phyloP scores from a whole-genome alignment of 2,888 invertebrate genomes.

The Sinhomidia bicolor region DNA sequence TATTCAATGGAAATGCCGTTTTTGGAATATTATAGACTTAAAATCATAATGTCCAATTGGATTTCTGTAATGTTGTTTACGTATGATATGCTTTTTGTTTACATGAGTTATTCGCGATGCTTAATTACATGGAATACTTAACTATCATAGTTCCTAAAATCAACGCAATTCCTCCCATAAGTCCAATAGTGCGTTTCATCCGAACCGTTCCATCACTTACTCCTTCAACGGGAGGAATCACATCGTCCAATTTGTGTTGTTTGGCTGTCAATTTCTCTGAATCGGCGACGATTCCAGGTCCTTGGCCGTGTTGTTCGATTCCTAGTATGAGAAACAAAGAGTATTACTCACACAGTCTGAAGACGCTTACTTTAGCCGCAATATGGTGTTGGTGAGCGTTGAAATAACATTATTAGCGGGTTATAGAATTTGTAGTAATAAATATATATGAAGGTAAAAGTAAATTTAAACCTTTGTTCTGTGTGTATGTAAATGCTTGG shows the following conservation, averaged over 20 bases:
- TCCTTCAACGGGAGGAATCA: background rate
- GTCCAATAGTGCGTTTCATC: conserved; percentile 97
- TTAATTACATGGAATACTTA: conserved; percentile 83
- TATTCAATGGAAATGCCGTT: background rate
- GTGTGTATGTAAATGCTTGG: background rate
- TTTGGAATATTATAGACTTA: background rate
- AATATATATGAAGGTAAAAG: background rate
- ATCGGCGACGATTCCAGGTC: conserved; percentile 28
- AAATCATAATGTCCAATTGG: too few species aligned
- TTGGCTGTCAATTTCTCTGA: background rate
- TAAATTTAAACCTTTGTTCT: conserved; percentile 19
- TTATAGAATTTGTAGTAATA: background rate
- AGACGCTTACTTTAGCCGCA: too few species aligned
- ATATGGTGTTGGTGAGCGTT: too few species aligned
- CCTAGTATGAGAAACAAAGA: background rate
- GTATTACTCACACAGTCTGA: background rate
- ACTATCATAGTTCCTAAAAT: conserved; percentile 99
- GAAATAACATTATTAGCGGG: too few species aligned
- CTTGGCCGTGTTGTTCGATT: conserved; percentile 56
- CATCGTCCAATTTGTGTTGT: conserved; percentile 22
- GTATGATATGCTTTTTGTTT: too few species aligned
- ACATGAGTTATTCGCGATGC: background rate
- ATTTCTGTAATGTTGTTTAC: too few species aligned
- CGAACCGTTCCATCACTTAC: conserved; percentile 75
- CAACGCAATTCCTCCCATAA: conserved; percentile 99